Conservation (phyloP, 2,888 invertebrate species). For the Priocnemis perturbator region DNA sequence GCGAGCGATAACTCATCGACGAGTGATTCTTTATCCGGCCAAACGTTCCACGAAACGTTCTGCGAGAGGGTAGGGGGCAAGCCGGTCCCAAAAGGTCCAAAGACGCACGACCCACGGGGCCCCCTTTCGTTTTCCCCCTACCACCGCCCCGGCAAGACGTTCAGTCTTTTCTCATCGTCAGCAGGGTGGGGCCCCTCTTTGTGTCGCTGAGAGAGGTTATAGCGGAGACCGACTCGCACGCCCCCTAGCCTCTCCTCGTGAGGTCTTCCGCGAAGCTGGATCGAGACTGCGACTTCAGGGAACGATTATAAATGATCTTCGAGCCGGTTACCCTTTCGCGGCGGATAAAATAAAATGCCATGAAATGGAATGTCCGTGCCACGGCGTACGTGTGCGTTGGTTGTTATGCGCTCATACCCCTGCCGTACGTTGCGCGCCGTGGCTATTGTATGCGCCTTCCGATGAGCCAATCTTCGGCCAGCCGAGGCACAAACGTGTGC, state of each 20-base stretch:
- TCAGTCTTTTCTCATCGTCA: no score
- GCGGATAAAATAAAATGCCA: constrained; percentile 7
- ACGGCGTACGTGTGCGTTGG: no score
- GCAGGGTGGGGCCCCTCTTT: constrained; percentile 4
- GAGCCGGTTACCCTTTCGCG: constrained; percentile 16
- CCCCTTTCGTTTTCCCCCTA: neutral
- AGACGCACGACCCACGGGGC: constrained; percentile 9
- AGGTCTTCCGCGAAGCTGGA: constrained; percentile 14
- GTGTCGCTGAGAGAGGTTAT: constrained; percentile 8
- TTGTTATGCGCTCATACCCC: no score
- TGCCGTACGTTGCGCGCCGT: no score
- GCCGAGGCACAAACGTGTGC: no score
- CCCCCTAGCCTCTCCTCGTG: constrained; percentile 8
- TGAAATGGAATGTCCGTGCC: neutral
- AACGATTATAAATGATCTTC: constrained; percentile 27
- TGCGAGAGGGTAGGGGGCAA: constrained; percentile 4
- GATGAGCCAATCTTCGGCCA: no score
- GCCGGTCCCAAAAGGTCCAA: constrained; percentile 7
- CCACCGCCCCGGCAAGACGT: no score
- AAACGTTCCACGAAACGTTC: constrained; percentile 6
- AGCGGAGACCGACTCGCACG: neutral
- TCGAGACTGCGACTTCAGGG: constrained; percentile 16
- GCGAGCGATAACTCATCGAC: constrained; percentile 7
- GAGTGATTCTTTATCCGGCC: constrained; percentile 3
- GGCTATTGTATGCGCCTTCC: no score